These are phyloP conservation scores for Mustelus asterias DNA, from an alignment of 2,113 vertebrate genomes.

Conservation along the genomic window DNA sequence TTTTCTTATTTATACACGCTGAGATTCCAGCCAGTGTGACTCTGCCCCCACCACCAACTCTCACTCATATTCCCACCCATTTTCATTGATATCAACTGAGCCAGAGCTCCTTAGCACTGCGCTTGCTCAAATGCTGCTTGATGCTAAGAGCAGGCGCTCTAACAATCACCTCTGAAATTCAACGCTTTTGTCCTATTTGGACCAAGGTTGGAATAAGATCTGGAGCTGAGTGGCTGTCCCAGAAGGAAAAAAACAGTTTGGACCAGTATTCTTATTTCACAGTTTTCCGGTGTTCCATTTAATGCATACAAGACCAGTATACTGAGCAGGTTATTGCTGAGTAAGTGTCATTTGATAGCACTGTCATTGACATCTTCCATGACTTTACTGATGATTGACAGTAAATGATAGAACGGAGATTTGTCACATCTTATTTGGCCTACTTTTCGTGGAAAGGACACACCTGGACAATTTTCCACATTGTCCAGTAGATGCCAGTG, in stretches of 20 bases:
- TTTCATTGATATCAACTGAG: neutral
- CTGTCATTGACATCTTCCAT: too few species aligned
- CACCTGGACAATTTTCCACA: too few species aligned
- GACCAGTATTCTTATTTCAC: too few species aligned
- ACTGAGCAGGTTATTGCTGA: neutral
- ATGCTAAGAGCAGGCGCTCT: neutral
- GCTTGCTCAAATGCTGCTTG: neutral
- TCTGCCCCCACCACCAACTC: too few species aligned
- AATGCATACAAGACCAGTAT: too few species aligned
- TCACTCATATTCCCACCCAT: neutral
- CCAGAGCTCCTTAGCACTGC: neutral
- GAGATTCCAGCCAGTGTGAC: neutral
- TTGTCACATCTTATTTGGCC: neutral
- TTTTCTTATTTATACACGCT: neutral
- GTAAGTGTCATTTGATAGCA: too few species aligned
- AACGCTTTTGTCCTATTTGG: neutral
- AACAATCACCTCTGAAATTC: neutral
- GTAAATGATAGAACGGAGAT: neutral
- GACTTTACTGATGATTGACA: neutral
- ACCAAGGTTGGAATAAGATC: neutral
- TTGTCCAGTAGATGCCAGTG: too few species aligned
- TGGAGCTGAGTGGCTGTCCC: neutral
- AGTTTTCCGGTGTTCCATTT: too few species aligned
- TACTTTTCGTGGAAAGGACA: neutral
- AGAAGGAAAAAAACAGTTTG: too few species aligned